These are phyloP conservation scores for Protodeltote pygarga DNA, from an alignment of 2,888 invertebrate genomes.

Conservation along the genomic window DNA sequence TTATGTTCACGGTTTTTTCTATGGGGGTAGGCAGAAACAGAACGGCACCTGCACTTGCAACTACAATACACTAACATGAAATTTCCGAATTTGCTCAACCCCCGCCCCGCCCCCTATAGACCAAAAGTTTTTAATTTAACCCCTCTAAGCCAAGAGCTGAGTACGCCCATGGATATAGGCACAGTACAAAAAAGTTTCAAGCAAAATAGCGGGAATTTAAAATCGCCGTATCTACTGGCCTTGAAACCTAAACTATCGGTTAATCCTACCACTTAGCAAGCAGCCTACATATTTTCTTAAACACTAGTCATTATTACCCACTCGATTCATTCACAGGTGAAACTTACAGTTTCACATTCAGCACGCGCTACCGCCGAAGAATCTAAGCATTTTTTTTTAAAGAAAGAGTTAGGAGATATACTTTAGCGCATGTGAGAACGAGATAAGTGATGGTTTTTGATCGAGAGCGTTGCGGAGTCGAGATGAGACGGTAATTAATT, in stretches of 20 bases:
- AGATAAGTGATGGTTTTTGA: conserved; percentile 65
- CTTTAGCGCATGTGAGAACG: conserved; percentile 48
- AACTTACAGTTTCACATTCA: conserved; percentile 80
- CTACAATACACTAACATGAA: no score
- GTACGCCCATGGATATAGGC: no score
- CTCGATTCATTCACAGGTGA: conserved; percentile 76
- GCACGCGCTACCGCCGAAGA: conserved; percentile 77
- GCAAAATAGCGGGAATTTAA: no score
- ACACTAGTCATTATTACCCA: conserved; percentile 47
- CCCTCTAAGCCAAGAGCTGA: no score
- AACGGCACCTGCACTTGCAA: no score
- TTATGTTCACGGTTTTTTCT: no score
- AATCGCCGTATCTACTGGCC: neutral
- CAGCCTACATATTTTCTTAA: conserved; percentile 39
- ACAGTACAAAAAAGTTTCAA: no score
- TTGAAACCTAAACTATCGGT: conserved; percentile 4
- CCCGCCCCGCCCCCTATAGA: no score
- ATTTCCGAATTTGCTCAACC: no score
- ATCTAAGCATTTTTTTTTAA: conserved; percentile 71
- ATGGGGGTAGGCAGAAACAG: no score
- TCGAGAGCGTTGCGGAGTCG: conserved; percentile 67
- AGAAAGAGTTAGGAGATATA: conserved; percentile 50
- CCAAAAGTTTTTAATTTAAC: no score
- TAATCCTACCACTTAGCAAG: conserved; percentile 23
- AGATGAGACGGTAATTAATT: conserved; percentile 85